These are phyloP conservation scores for Diorhabda sublineata DNA, from an alignment of 1,140 invertebrate species.

Conservation along the genomic window DNA sequence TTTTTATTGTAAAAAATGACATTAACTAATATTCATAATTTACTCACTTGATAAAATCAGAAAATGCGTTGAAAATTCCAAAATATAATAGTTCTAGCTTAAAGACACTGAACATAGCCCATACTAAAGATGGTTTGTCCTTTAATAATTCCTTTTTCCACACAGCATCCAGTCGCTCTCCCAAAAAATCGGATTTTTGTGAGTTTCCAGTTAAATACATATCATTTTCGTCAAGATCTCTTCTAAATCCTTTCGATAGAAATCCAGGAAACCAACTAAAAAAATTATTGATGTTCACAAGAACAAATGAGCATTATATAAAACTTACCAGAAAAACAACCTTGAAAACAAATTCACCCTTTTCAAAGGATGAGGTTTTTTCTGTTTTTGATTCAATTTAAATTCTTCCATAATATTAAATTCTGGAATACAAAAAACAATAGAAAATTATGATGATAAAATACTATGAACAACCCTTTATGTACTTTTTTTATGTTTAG, in stretches of 20 bases:
- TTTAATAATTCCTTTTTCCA: conserved; percentile 1
- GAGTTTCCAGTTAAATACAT: not conserved
- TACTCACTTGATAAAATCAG: conserved; percentile 5
- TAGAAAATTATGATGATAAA: too few relatives aligned
- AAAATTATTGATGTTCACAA: not conserved
- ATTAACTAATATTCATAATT: conserved; percentile 48
- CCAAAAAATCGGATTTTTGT: not conserved
- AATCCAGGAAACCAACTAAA: not conserved
- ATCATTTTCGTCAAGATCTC: conserved; percentile 6
- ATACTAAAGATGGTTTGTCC: not conserved
- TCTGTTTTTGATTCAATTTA: not conserved
- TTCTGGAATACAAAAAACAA: too few relatives aligned
- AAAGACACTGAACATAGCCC: not conserved
- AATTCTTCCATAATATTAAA: not conserved
- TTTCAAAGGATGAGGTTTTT: not conserved
- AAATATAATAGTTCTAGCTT: not conserved
- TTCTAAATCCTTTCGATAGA: not conserved
- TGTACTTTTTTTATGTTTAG: too few relatives aligned
- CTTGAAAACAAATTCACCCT: not conserved
- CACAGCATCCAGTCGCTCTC: not conserved
- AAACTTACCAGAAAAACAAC: not conserved
- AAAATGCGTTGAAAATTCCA: not conserved
- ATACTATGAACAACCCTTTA: too few relatives aligned
- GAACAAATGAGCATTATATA: not conserved
- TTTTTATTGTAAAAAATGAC: not conserved